phyloP scores from a whole-genome alignment of 2,888 invertebrate genomes.

The Ornithoptera alexandrae region DNA sequence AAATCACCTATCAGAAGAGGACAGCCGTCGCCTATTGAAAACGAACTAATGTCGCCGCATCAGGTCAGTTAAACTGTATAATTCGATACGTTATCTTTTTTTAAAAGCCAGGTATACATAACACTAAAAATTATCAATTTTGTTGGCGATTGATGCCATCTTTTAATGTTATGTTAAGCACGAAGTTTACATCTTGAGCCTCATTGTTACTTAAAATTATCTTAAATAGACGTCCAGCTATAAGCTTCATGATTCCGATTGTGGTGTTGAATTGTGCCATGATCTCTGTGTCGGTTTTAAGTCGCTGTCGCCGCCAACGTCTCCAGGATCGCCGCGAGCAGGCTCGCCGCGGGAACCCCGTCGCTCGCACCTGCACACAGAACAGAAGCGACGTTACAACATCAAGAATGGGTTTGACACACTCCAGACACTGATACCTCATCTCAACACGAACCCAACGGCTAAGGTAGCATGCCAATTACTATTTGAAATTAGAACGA shows the following conservation, averaged over 20 bases:
- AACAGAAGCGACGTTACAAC: slow-evolving; percentile 96
- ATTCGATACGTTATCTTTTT: background rate
- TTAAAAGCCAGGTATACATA: background rate
- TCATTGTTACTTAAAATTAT: no score
- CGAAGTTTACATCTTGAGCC: no score
- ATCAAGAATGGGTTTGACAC: slow-evolving; percentile 98
- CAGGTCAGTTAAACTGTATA: slow-evolving; percentile 48
- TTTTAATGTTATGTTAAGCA: no score
- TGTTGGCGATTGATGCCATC: no score
- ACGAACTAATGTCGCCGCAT: slow-evolving; percentile 74
- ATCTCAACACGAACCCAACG: slow-evolving; percentile 92
- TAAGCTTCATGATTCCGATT: no score
- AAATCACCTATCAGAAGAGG: slow-evolving; percentile 67
- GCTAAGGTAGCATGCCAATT: slow-evolving; percentile 82
- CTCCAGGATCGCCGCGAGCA: slow-evolving; percentile 77
- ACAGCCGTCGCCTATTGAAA: slow-evolving; percentile 71
- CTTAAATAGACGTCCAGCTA: no score
- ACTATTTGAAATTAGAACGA: no score
- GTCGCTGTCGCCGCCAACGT: slow-evolving; percentile 79
- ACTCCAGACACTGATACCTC: slow-evolving; percentile 94
- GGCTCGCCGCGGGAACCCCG: slow-evolving; percentile 84
- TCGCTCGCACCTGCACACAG: slow-evolving; percentile 95
- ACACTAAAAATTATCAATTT: no score
- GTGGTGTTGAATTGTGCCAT: no score
- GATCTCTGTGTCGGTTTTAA: slow-evolving; percentile 26